Evolutionary conservation across 2,888 invertebrate species (phyloP), one percentile per base, ranked within the genome.

Genomic region (Andrena minutula): DNA sequence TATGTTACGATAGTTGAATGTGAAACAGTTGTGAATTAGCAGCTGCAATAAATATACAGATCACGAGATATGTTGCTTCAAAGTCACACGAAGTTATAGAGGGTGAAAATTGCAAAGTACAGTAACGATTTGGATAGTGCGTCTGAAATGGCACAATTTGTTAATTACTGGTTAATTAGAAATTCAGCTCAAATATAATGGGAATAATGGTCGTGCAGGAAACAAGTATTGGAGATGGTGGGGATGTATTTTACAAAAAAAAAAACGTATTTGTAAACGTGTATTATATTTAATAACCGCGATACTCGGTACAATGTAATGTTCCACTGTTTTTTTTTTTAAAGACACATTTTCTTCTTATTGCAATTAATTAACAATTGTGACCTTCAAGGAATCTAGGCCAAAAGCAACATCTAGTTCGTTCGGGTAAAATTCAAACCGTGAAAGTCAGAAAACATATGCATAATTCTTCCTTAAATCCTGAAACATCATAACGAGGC

Each of bases 401-500:
- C 28, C 58, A 26, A 28, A 58, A 58, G 28, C 58, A 26, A 58
- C 2, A 16, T 23, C 12, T 7, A 28, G 28, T n/a, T 58, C 20
- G 10, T 58, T 30, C 16, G 16, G 12, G 2, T 16, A 58, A 28
- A 58, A 20, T 20, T 20, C 51, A 20, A 20, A 20, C 51, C 0
- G 8, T 1, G 20, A 51, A 28, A 30, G 28, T 12, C 16, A 58
- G 58, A 16, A 58, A 58, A 8, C 16, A 26, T 10, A 53, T 53
- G 10, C 28, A 49, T 28, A 28, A 65, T 35, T 35, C 23, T 20
- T 20, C 10, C 30, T 35, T 63, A 63, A 63, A 35, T 20, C 35
- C 20, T 8, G 32, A 35, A 63, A 5, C 35, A 63, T 63, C 35
- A 32, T 63, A 63, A 63, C 32, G 32, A 61, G 16, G 61, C 4